phyloP scores from a whole-genome alignment of 2,113 vertebrate species.

The Psilopsiagon aurifrons region DNA sequence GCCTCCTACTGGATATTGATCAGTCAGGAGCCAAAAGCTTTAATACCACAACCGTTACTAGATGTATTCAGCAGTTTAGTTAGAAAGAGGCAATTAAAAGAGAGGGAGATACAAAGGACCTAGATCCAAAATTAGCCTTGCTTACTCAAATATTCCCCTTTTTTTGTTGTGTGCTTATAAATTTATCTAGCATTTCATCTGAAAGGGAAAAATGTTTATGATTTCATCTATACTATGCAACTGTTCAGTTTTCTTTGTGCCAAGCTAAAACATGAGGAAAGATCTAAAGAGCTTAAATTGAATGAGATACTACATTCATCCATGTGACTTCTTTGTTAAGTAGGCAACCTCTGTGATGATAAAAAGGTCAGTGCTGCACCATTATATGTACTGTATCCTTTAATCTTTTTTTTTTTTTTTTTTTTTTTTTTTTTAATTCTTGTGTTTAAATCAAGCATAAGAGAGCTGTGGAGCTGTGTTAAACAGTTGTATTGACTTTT shows the following conservation, averaged over 20 bases:
- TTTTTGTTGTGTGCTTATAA: not conserved
- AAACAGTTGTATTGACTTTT: not conserved
- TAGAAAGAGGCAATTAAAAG: not conserved
- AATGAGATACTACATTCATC: not conserved
- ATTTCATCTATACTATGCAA: not conserved
- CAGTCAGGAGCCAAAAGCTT: not conserved
- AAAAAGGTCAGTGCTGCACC: not conserved
- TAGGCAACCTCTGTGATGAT: not conserved
- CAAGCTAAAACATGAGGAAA: not conserved
- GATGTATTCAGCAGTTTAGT: not conserved
- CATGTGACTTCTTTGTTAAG: conserved; percentile 1
- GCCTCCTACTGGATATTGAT: not conserved
- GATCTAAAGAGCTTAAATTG: conserved; percentile 15
- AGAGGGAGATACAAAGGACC: not conserved
- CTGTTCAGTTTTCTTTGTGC: not conserved
- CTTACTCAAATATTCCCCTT: not conserved
- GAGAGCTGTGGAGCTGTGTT: not conserved
- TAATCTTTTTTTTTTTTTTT: not conserved
- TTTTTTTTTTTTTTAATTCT: not conserved
- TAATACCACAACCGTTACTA: not conserved
- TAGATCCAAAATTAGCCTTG: not conserved
- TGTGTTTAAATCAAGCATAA: conserved; percentile 29
- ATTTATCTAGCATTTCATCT: not conserved
- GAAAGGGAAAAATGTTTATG: not conserved
- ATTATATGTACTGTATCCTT: not conserved